These are phyloP conservation scores for Drosophila limbata DNA, from an alignment of 2,888 invertebrate species.

Conservation along the genomic window DNA sequence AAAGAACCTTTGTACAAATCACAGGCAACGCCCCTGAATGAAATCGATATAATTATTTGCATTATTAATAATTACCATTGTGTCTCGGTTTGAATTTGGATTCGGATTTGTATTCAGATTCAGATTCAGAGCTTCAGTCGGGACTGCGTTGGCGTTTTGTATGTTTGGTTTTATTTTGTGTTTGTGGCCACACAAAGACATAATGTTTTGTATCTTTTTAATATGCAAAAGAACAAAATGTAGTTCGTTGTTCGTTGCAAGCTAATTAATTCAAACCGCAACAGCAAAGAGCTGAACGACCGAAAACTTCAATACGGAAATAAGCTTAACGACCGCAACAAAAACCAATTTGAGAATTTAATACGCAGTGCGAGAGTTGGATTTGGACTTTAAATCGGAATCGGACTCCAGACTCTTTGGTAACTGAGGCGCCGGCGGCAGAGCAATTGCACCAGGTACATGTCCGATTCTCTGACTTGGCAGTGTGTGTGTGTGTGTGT, in stretches of 20 bases:
- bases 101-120: constrained; percentile 28
- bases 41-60: constrained; percentile 79
- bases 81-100: constrained; percentile 58
- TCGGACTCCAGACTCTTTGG: constrained; percentile 23
- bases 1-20: constrained; percentile 57
- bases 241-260: constrained; percentile 57
- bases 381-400: constrained; percentile 15
- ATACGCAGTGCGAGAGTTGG: constrained; percentile 55
- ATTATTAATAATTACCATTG: constrained; percentile 81
- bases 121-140: constrained; percentile 34
- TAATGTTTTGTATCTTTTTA: constrained; percentile 40
- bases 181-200: constrained; percentile 57
- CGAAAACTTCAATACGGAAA: constrained; percentile 73
- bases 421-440: constrained; percentile 71
- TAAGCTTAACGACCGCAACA: constrained; percentile 78
- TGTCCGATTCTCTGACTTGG: constrained; percentile 46
- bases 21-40: constrained; percentile 76
- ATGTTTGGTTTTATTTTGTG: neutral
- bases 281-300: constrained; percentile 41
- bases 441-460: constrained; percentile 73
- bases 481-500: constrained; percentile 10
- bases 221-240: constrained; percentile 67
- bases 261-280: constrained; percentile 81
- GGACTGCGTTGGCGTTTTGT: constrained; percentile 68
- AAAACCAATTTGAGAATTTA: constrained; percentile 78